phyloP scores from a whole-genome alignment of 2,888 invertebrate genomes.

The Tortricodes alternella region DNA sequence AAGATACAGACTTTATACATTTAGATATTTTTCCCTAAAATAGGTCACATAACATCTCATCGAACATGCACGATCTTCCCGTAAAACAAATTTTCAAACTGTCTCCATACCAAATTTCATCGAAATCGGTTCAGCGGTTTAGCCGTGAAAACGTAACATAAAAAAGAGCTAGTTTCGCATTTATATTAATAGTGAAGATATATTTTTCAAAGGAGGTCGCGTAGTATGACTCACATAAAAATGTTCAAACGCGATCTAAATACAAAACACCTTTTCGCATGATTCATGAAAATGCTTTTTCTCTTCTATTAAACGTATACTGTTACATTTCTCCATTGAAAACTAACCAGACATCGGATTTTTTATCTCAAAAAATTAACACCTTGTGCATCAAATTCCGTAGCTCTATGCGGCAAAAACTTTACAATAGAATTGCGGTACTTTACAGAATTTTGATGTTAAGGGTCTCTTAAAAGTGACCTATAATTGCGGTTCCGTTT shows the following conservation, averaged over 20 bases:
- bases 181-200: too few relatives aligned
- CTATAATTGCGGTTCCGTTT: neutral
- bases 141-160: too few relatives aligned
- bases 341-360: constrained; percentile 5
- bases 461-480: constrained; percentile 9
- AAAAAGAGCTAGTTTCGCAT: too few relatives aligned
- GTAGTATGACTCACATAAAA: constrained; percentile 19
- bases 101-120: too few relatives aligned
- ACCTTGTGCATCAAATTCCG: constrained; percentile 1
- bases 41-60: too few relatives aligned
- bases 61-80: too few relatives aligned
- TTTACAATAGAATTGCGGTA: constrained; percentile 12
- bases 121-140: too few relatives aligned
- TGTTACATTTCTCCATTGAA: constrained; percentile 28
- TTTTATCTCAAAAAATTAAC: constrained; percentile 13
- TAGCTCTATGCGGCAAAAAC: constrained; percentile 3
- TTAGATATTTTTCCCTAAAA: too few relatives aligned
- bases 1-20: too few relatives aligned
- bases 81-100: too few relatives aligned
- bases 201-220: constrained; percentile 18
- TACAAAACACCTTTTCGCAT: constrained; percentile 27
- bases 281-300: constrained; percentile 26
- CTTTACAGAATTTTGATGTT: constrained; percentile 3
- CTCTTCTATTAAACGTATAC: constrained; percentile 22
- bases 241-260: constrained; percentile 14